A percentile compares a stretch with the other conserved stretches of the same genome.
phyloP scores from a whole-genome alignment of 1,140 invertebrate genomes.

The Cherax destructor region DNA sequence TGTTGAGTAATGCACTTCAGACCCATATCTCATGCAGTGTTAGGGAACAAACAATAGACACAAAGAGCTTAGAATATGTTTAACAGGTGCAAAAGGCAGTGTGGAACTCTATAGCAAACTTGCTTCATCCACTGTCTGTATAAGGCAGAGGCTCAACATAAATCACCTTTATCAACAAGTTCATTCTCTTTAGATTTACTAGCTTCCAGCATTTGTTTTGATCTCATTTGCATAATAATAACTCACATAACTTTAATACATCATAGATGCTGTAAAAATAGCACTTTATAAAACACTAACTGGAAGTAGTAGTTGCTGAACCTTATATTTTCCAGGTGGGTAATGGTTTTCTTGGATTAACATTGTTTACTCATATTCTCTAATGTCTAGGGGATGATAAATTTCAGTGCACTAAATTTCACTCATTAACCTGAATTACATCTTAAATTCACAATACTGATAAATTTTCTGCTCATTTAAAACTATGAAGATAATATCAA shows the following conservation, averaged over 20 bases:
- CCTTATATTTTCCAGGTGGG: not conserved
- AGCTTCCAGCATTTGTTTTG: not conserved
- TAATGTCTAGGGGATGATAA: not conserved
- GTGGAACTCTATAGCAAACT: conserved; percentile 62
- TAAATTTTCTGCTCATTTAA: not conserved
- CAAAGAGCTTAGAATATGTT: conserved; percentile 45
- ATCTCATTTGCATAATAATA: conserved; percentile 5
- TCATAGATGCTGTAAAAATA: not conserved
- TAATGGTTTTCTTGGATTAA: not conserved
- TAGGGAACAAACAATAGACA: conserved; percentile 28
- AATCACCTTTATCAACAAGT: not conserved
- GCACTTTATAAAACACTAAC: not conserved
- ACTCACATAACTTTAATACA: not conserved
- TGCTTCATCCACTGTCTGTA: conserved; percentile 57
- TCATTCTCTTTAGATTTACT: not conserved
- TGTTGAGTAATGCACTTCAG: conserved; percentile 9
- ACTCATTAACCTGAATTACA: not conserved
- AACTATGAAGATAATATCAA: not conserved
- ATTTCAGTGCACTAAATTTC: not conserved
- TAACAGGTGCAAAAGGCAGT: conserved; percentile 64
- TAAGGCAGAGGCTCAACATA: conserved; percentile 59
- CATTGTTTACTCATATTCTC: not conserved
- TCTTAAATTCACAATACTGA: not conserved
- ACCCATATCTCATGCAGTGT: conserved; percentile 40
- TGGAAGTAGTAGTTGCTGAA: not conserved